These are phyloP conservation scores for Nymphicus hollandicus DNA, from an alignment of 2,113 vertebrate genomes.

Conservation along the genomic window DNA sequence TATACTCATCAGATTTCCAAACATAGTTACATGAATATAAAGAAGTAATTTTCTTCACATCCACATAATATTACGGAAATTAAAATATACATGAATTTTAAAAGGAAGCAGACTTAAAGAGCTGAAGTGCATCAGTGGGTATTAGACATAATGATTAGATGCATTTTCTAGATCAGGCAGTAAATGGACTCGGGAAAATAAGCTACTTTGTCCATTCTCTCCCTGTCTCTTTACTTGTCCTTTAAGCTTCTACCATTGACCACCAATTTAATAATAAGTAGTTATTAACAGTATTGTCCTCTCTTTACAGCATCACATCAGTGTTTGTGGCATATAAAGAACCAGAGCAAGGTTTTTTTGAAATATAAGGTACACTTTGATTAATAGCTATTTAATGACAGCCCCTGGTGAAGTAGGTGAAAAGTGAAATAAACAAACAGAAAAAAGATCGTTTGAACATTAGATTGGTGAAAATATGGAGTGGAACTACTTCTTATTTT, in stretches of 20 bases:
- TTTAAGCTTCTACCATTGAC: not conserved
- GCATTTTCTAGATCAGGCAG: not conserved
- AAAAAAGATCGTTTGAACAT: not conserved
- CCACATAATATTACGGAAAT: not conserved
- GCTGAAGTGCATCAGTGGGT: not conserved
- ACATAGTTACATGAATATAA: not conserved
- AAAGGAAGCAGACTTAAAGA: not conserved
- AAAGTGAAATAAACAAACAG: not conserved
- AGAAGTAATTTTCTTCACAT: not conserved
- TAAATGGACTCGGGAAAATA: not conserved
- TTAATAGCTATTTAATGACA: not conserved
- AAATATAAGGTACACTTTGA: not conserved
- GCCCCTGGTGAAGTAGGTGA: not conserved
- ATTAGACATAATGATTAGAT: not conserved
- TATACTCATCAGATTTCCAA: not conserved
- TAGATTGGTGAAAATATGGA: not conserved
- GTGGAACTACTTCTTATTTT: not conserved
- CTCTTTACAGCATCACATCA: not conserved
- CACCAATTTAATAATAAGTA: not conserved
- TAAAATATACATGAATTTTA: not conserved
- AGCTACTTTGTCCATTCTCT: not conserved
- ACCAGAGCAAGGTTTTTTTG: not conserved
- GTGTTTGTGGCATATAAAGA: not conserved
- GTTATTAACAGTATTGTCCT: not conserved
- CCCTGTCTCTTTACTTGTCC: not conserved